Conservation (phyloP, 2,113 vertebrate species). For the Lathamus discolor region DNA sequence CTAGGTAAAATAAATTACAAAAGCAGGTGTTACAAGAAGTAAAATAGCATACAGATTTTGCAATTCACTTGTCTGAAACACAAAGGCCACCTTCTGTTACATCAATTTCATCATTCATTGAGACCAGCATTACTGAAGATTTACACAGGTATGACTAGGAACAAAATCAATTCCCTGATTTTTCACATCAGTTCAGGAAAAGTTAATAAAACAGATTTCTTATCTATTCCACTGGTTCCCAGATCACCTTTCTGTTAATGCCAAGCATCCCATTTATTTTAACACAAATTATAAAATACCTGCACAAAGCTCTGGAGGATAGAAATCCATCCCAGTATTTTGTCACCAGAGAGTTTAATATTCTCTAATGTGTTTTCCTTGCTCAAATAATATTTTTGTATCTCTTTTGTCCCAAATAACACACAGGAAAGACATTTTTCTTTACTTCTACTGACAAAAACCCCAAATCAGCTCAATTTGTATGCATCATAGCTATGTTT, state of each 20-base stretch:
- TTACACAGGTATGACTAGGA: background rate
- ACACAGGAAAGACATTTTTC: background rate
- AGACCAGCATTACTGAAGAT: background rate
- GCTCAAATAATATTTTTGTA: constrained; percentile 17
- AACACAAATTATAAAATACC: background rate
- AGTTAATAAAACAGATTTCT: background rate
- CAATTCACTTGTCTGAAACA: background rate
- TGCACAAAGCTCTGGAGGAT: background rate
- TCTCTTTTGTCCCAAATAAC: background rate
- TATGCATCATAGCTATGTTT: background rate
- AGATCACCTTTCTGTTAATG: background rate
- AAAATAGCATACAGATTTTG: background rate
- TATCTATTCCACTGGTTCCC: background rate
- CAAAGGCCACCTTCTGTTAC: background rate
- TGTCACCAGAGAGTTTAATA: background rate
- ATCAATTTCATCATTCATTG: background rate
- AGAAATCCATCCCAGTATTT: background rate
- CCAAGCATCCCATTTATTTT: constrained; percentile 9
- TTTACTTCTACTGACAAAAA: background rate
- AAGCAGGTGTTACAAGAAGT: background rate
- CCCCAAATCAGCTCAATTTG: background rate
- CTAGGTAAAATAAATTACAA: background rate
- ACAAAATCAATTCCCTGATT: background rate
- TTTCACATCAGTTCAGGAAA: constrained; percentile 8
- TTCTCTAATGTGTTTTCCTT: background rate